Conservation (phyloP, 2,113 vertebrate genomes). For the Nesogale talazaci region DNA sequence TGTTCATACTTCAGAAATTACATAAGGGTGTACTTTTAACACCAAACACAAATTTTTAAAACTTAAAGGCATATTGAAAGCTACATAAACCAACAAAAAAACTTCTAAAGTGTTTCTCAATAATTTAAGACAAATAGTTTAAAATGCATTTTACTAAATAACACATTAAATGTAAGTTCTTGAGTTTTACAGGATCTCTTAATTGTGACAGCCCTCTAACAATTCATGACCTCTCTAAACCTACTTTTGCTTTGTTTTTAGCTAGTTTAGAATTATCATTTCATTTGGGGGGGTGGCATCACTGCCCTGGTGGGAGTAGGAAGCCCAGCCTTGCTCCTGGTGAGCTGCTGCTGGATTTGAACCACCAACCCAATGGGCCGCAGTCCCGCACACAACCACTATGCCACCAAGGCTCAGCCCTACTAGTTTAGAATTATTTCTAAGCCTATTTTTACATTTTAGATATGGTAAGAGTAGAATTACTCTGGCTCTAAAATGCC, state of each 20-base stretch:
- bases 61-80: not conserved
- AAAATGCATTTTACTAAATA: not conserved
- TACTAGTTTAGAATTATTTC: not conserved
- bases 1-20: constrained; percentile 11
- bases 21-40: not conserved
- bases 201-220: not conserved
- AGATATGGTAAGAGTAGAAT: not conserved
- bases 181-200: not conserved
- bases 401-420: too few species aligned
- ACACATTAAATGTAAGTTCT: not conserved
- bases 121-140: not conserved
- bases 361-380: too few species aligned
- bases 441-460: not conserved
- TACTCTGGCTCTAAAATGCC: not conserved
- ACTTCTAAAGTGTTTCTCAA: not conserved
- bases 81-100: not conserved
- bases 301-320: too few species aligned
- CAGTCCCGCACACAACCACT: too few species aligned
- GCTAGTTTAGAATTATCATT: not conserved
- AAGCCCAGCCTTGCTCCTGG: too few species aligned
- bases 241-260: not conserved
- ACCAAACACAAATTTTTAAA: not conserved
- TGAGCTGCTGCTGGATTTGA: too few species aligned
- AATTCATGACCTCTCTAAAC: not conserved
- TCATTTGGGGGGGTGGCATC: too few species aligned